Evolutionary conservation across 2,113 vertebrate genomes (phyloP).

Genomic region (Entelurus aequoreus): DNA sequence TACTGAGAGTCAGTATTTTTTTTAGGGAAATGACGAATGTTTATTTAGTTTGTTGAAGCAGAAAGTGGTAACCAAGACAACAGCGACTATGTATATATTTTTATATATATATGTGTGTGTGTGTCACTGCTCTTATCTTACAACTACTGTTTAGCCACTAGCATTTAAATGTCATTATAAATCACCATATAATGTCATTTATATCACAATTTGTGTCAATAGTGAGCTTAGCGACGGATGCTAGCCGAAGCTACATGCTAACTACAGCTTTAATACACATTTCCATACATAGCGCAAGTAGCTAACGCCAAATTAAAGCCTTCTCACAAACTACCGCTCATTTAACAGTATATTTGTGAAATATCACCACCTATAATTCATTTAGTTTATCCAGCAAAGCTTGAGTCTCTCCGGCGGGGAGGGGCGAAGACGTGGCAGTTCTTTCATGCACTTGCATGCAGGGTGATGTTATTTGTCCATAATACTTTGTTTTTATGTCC

Average conservation of each 20-base stretch:
- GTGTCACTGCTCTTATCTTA: conserved; percentile 18
- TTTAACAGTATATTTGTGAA: neutral
- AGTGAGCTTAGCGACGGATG: neutral
- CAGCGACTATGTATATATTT: neutral
- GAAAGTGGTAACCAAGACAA: conserved; percentile 6
- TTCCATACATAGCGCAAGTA: neutral
- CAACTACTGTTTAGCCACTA: neutral
- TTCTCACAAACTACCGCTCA: neutral
- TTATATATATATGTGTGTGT: neutral
- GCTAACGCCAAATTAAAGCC: neutral
- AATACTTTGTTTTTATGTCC: too few species aligned
- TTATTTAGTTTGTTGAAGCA: neutral
- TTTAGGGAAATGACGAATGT: neutral
- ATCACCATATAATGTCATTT: neutral
- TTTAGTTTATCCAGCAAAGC: conserved; percentile 2
- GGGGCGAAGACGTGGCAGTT: conserved; percentile 74
- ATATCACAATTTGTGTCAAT: neutral
- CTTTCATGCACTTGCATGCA: conserved; percentile 32
- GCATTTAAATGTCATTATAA: neutral
- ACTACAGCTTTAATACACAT: too few species aligned
- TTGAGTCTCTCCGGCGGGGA: conserved; percentile 44
- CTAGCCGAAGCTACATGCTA: conserved; percentile 5
- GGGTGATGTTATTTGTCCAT: neutral
- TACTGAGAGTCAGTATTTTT: neutral
- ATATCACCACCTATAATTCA: neutral